These are phyloP conservation scores for Streptopelia turtur DNA, from an alignment of 2,797 vertebrate species.

Conservation along the genomic window DNA sequence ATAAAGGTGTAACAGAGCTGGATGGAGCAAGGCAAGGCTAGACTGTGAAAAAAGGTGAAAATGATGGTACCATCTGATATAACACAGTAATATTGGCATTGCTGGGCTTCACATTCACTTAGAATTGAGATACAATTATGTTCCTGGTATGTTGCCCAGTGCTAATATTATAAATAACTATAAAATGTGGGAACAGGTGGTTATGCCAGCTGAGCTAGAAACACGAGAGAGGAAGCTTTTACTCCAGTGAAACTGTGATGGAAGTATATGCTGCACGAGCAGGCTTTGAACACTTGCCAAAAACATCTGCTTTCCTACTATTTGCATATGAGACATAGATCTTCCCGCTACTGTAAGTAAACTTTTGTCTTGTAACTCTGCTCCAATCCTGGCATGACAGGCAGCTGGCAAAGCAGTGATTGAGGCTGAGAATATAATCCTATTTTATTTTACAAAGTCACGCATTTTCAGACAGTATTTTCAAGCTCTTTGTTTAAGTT, in stretches of 20 bases:
- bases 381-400: neutral
- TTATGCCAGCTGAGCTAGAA: neutral
- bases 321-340: neutral
- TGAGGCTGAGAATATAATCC: neutral
- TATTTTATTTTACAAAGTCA: neutral
- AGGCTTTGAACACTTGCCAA: neutral
- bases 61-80: accelerated
- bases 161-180: neutral
- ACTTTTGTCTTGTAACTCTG: neutral
- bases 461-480: neutral
- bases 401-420: neutral
- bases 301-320: neutral
- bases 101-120: neutral
- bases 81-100: neutral
- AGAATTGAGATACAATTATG: neutral
- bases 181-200: neutral
- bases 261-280: neutral
- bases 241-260: neutral
- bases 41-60: neutral
- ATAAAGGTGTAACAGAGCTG: neutral
- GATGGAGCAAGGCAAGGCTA: neutral
- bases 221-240: neutral
- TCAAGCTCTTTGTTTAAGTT: neutral
- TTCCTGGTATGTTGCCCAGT: neutral
- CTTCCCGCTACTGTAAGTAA: neutral